Base-by-base conservation (phyloP, 2,113 vertebrate genomes). In the Mellivora capensis region DNA sequence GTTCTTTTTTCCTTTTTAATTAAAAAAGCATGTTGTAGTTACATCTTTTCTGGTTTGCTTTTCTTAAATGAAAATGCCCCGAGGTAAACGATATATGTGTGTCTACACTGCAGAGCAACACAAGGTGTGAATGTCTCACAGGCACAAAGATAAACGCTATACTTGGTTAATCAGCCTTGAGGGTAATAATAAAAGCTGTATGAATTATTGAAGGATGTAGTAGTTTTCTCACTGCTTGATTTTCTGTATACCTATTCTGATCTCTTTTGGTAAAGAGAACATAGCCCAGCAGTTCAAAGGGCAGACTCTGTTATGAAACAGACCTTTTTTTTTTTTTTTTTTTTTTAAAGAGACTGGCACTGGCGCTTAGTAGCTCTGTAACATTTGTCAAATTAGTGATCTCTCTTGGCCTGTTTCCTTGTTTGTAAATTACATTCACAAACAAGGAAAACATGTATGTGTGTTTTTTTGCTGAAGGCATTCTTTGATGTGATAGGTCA, bases 1-100 rank as follows among this genome's bases (percentile, higher is more conserved):
- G 15, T 81, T 92, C 37, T 87, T 94, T 91, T 74, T 79, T 79
- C 23, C 42, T 80, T 87, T 97, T 91, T 86, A 80, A 85, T 95
- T 92, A 18, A 90, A 88, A 96, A 93, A 74, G 29, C 10, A 47
- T 76, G 1, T n/a, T 67, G 64, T 64, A 88, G 27, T 92, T 85
- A 39, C 72, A 90, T 82, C 54, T 87, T 87, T 92, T 90, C 93
- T 76, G 47, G 84, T 76, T 76, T 64, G 79, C 69, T 39, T 88
- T 93, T 93, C 25, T 82, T 77, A 84, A 87, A 80, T 54, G 25
- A 80, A 95, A 76, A 47, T 71, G 1, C 21, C 34, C 77, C 10
- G 44, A 89, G 10, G 25, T 87, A 49, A 96, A 74, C 61, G 64
- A 71, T 85, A 2, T 42, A 14, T 54, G 27, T 72, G 31, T 29